A percentile compares a stretch with the other conserved stretches of the same genome.
phyloP scores from a whole-genome alignment of 2,797 vertebrate species.

The Acestrorhynchus altus region DNA sequence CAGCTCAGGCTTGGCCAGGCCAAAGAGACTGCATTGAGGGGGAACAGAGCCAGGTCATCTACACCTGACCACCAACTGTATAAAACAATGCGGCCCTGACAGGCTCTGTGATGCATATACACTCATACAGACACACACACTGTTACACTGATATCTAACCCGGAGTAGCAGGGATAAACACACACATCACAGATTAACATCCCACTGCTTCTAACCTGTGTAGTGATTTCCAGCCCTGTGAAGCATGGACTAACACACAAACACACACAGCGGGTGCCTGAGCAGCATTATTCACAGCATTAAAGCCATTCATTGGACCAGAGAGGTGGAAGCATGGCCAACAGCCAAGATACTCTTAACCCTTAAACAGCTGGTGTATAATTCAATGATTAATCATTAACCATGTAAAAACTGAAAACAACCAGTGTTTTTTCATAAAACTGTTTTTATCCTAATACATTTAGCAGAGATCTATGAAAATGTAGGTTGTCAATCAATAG shows the following conservation, averaged over 20 bases:
- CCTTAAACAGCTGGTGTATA: neutral
- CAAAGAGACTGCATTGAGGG: conserved; percentile 14
- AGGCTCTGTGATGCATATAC: neutral
- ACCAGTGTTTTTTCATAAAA: no score
- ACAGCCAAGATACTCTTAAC: neutral
- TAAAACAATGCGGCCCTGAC: conserved; percentile 15
- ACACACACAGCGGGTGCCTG: neutral
- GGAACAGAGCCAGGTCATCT: conserved; percentile 10
- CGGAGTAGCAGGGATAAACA: neutral
- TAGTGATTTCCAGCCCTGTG: neutral
- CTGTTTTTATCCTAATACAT: no score
- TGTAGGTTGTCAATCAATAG: no score
- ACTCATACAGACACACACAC: neutral
- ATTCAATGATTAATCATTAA: neutral
- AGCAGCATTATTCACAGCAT: neutral
- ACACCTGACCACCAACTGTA: neutral
- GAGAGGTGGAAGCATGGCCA: neutral
- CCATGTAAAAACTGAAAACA: no score
- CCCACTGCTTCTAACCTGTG: neutral
- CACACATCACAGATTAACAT: neutral
- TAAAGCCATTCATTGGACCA: neutral
- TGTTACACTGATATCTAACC: no score
- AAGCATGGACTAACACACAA: conserved; percentile 2
- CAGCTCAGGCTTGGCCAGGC: conserved; percentile 39
- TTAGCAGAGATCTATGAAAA: no score